These are phyloP conservation scores for Oophaga pumilio DNA, from an alignment of 2,113 vertebrate species.

Conservation along the genomic window DNA sequence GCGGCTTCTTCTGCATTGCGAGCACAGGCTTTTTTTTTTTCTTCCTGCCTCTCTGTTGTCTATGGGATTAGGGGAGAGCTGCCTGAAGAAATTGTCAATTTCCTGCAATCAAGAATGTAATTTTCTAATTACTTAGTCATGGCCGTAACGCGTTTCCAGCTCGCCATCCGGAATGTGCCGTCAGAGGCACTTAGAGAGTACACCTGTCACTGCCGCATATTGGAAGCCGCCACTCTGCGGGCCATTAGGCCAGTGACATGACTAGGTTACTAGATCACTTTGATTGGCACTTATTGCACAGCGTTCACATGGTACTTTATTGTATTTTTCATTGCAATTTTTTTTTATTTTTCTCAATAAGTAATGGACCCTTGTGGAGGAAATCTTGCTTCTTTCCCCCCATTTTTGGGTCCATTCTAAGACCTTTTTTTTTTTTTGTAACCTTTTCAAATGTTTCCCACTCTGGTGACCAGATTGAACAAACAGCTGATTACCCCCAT, in stretches of 20 bases:
- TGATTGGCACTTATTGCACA: background rate
- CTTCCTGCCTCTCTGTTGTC: slow-evolving; percentile 15
- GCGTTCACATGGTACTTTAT: background rate
- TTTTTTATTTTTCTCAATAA: background rate
- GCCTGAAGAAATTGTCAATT: slow-evolving; percentile 41
- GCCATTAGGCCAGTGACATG: background rate
- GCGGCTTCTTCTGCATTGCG: slow-evolving; percentile 44
- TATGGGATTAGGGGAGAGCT: slow-evolving; percentile 36
- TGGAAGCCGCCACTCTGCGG: background rate
- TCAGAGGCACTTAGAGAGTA: slow-evolving; percentile 15
- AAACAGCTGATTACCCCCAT: too few species aligned
- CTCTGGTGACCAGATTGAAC: too few species aligned
- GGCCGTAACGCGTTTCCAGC: slow-evolving; percentile 1
- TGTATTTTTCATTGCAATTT: background rate
- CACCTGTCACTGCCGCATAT: background rate
- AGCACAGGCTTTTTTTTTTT: slow-evolving; percentile 5
- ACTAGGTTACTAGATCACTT: background rate
- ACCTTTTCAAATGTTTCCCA: too few species aligned
- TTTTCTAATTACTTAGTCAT: slow-evolving; percentile 31
- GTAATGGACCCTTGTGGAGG: background rate
- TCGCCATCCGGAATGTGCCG: background rate
- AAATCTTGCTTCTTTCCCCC: too few species aligned
- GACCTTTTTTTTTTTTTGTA: too few species aligned
- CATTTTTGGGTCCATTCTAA: too few species aligned
- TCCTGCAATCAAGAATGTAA: slow-evolving; percentile 26